A percentile compares a stretch with the other conserved stretches of the same genome.
Evolutionary conservation across 2,888 invertebrate genomes (phyloP).

Genomic region (Drosophila tanythrix): DNA sequence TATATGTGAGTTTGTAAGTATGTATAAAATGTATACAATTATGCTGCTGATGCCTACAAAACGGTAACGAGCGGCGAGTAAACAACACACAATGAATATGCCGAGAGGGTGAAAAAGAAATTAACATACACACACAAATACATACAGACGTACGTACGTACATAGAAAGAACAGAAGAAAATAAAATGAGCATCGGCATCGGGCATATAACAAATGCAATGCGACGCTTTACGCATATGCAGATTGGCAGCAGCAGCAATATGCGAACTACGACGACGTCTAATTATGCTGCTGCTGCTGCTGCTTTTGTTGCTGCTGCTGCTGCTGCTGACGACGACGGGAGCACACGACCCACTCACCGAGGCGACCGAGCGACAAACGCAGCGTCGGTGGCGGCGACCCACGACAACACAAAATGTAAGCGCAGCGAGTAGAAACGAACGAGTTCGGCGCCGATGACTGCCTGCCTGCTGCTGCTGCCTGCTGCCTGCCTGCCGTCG

Average conservation of each 20-base stretch:
- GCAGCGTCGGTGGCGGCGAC: constrained; percentile 58
- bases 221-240: constrained; percentile 60
- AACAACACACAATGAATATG: constrained; percentile 8
- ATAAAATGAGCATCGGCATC: constrained; percentile 21
- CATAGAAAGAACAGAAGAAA: constrained; percentile 6
- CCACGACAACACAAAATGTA: constrained; percentile 75
- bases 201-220: constrained; percentile 40
- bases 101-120: constrained; percentile 20
- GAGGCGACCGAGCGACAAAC: constrained; percentile 61
- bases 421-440: constrained; percentile 52
- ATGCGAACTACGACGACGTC: constrained; percentile 43
- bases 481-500: constrained; percentile 2
- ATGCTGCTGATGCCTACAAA: constrained; percentile 11
- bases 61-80: constrained; percentile 38
- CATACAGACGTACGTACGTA: constrained; percentile 4
- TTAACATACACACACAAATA: background rate
- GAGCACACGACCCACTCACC: constrained; percentile 64
- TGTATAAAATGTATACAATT: constrained; percentile 2
- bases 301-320: constrained; percentile 21
- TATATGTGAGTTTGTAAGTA: background rate
- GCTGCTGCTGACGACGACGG: constrained; percentile 11
- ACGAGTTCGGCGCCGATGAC: constrained; percentile 45
- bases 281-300: constrained; percentile 64
- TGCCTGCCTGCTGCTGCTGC: constrained; percentile 2
- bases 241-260: constrained; percentile 41